Percentiles rank a stretch among this genome's conserved stretches.
phyloP scores from a whole-genome alignment of 2,113 vertebrate species.

The Brachypteracias leptosomus region DNA sequence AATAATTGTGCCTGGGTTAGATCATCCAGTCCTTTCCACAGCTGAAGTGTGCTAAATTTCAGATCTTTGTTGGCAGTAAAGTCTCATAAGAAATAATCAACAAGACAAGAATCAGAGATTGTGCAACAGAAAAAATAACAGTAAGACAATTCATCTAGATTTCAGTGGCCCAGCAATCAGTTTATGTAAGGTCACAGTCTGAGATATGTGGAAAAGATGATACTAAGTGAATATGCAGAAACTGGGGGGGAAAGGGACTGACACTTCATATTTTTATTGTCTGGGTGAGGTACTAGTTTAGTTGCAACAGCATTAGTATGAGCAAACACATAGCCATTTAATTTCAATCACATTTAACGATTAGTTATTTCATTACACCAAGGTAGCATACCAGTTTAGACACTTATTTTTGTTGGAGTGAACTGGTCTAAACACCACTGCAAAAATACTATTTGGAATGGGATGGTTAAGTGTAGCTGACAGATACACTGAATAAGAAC shows the following conservation, averaged over 20 bases:
- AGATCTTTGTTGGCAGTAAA: background rate
- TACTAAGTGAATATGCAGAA: background rate
- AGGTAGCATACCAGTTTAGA: background rate
- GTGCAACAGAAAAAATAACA: background rate
- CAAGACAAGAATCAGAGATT: background rate
- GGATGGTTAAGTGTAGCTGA: background rate
- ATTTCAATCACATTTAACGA: background rate
- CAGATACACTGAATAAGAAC: background rate
- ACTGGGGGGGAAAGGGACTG: background rate
- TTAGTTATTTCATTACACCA: background rate
- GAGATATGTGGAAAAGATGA: background rate
- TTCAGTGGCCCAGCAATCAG: background rate
- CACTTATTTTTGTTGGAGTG: background rate
- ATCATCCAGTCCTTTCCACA: background rate
- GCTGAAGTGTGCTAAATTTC: background rate
- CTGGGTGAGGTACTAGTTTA: background rate
- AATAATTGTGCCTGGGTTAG: background rate
- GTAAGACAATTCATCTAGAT: background rate
- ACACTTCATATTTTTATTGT: background rate
- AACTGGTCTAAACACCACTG: background rate
- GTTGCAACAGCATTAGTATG: background rate
- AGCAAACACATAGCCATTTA: background rate
- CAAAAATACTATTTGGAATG: background rate
- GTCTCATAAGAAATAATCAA: background rate
- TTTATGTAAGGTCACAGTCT: background rate